Evolutionary conservation across 2,797 vertebrate genomes (phyloP).

Genomic region (Steatocranus sp.): DNA sequence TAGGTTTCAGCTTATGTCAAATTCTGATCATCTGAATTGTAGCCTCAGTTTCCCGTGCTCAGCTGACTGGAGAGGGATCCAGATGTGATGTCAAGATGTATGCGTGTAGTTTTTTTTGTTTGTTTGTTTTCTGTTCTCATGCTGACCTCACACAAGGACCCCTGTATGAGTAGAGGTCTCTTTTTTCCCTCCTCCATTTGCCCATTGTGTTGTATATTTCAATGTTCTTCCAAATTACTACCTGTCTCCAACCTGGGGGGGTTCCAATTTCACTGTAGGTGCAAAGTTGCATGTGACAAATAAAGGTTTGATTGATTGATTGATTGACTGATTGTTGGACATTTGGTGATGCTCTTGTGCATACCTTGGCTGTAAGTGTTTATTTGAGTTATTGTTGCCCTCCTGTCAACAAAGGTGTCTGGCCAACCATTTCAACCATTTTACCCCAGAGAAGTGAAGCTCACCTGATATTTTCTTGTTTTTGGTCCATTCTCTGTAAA

Average conservation of each 20-base stretch:
- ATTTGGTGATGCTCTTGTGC: background rate
- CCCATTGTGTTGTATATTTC: no score
- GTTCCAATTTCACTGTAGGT: background rate
- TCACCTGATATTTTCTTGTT: background rate
- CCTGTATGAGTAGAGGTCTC: no score
- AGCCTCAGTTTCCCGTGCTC: background rate
- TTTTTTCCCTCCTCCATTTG: no score
- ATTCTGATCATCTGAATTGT: background rate
- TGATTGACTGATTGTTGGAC: background rate
- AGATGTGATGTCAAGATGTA: background rate
- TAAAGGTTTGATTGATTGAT: background rate
- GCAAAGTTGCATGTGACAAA: background rate
- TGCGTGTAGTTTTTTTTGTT: no score
- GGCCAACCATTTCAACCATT: background rate
- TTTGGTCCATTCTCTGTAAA: background rate
- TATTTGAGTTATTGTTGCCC: background rate
- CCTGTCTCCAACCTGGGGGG: no score
- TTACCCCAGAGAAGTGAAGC: background rate
- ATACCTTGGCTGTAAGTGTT: background rate
- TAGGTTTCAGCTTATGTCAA: no score
- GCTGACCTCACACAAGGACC: no score
- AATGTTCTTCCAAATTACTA: no score
- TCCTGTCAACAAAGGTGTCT: background rate
- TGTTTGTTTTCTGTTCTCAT: no score
- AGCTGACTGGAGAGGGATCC: background rate